These are phyloP conservation scores for Ara ararauna DNA, from an alignment of 2,797 vertebrate species.

Conservation along the genomic window DNA sequence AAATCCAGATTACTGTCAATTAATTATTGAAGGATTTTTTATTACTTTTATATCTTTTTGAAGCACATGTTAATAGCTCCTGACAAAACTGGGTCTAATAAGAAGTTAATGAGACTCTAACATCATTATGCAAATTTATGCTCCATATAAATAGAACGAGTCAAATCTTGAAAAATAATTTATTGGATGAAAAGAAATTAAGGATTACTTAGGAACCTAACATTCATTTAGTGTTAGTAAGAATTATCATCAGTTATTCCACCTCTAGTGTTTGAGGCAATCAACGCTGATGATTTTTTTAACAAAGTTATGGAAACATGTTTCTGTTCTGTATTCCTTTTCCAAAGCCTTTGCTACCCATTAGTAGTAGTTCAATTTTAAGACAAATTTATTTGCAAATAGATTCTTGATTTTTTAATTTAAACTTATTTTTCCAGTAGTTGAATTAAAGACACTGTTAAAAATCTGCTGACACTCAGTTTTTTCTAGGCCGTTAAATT, in stretches of 20 bases:
- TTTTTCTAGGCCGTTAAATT: not conserved
- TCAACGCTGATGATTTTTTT: not conserved
- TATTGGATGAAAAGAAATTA: not conserved
- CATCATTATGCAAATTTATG: not conserved
- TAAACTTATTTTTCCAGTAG: not conserved
- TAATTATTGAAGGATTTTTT: not conserved
- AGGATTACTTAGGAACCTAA: not conserved
- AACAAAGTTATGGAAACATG: not conserved
- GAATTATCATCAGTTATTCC: not conserved
- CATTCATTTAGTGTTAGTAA: not conserved
- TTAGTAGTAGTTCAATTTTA: not conserved
- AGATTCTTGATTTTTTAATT: not conserved
- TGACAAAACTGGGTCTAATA: not conserved
- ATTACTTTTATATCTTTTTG: not conserved
- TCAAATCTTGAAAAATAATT: not conserved
- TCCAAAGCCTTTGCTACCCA: not conserved
- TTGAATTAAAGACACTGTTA: not conserved
- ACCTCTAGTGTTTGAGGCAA: not conserved
- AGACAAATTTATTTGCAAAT: not conserved
- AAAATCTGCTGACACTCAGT: not conserved
- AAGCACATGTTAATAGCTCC: not conserved
- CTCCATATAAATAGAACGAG: not conserved
- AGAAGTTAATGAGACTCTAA: not conserved
- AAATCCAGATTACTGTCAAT: not conserved
- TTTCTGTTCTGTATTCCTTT: not conserved